Conservation (phyloP, 2,888 invertebrate species). For the Drosophila prostipennis region DNA sequence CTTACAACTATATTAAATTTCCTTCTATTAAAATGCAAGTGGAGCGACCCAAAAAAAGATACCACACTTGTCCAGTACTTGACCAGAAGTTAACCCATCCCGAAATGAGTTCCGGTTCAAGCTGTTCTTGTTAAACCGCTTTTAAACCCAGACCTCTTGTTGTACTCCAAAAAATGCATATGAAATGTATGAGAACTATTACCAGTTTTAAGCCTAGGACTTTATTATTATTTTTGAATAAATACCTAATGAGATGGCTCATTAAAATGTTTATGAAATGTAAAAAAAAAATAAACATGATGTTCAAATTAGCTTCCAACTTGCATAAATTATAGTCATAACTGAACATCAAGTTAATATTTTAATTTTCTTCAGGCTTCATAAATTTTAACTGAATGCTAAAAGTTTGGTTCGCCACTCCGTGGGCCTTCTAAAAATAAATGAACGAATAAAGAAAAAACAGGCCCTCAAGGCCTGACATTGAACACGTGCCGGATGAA, state of each 20-base stretch:
- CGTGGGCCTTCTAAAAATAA: conserved; percentile 50
- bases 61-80: conserved; percentile 38
- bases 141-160: neutral
- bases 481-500: conserved; percentile 46
- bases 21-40: conserved; percentile 45
- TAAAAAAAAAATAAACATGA: neutral
- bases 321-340: conserved; percentile 25
- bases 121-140: conserved; percentile 4
- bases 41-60: conserved; percentile 8
- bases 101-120: conserved; percentile 19
- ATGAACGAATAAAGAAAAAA: conserved; percentile 19
- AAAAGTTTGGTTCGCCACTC: conserved; percentile 43
- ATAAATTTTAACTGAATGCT: conserved; percentile 39
- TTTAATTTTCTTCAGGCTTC: conserved; percentile 23
- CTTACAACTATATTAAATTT: conserved; percentile 56
- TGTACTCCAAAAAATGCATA: conserved; percentile 14
- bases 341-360: conserved; percentile 39
- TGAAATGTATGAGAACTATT: neutral
- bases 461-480: conserved; percentile 23
- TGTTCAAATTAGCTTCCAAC: neutral
- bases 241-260: neutral
- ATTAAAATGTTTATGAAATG: too few relatives aligned
- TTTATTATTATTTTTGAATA: neutral
- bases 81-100: conserved; percentile 42
- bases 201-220: neutral